Conservation (phyloP, 2,113 vertebrate species). For the Phalacrocorax aristotelis region DNA sequence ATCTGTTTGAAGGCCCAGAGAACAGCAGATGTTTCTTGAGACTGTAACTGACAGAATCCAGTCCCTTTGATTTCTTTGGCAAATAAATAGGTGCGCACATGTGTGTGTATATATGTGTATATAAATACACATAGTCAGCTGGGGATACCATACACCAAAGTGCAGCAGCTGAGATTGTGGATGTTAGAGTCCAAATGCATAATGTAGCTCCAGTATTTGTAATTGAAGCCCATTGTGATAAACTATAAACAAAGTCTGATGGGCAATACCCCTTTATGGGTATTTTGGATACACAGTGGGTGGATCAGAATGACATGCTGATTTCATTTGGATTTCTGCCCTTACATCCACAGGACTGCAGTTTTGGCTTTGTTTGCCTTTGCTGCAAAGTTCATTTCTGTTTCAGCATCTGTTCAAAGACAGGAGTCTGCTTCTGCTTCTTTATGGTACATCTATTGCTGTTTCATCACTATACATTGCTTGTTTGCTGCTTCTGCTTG, state of each 20-base stretch:
- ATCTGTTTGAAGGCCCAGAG: neutral
- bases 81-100: neutral
- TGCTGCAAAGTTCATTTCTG: slow-evolving; percentile 27
- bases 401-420: slow-evolving; percentile 34
- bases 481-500: neutral
- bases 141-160: neutral
- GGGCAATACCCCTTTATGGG: neutral
- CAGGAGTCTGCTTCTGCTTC: neutral
- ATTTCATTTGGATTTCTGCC: slow-evolving; percentile 44
- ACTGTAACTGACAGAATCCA: neutral
- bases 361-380: slow-evolving; percentile 19
- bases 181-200: neutral
- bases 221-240: neutral
- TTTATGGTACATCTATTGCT: neutral
- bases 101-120: rapidly evolving
- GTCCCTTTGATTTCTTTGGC: neutral
- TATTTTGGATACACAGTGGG: neutral
- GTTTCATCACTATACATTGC: neutral
- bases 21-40: neutral
- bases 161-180: neutral
- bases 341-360: slow-evolving; percentile 2
- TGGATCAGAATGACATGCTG: neutral
- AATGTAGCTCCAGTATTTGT: neutral
- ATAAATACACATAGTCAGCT: neutral
- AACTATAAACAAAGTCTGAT: neutral